Conservation (phyloP, 2,113 vertebrate genomes). For the Callorhinus ursinus region DNA sequence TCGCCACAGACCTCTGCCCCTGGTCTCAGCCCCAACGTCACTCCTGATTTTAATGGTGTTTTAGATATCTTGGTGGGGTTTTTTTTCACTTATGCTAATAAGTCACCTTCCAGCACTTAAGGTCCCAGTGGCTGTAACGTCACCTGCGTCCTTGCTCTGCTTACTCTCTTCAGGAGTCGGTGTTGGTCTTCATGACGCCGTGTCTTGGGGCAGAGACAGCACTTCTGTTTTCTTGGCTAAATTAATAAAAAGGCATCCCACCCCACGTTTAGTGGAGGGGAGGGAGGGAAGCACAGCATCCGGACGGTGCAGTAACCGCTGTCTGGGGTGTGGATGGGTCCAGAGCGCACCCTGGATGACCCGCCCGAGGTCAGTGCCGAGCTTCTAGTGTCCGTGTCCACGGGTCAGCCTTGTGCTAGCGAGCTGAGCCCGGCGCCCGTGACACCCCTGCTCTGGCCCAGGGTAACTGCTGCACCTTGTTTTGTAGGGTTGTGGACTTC, state of each 20-base stretch:
- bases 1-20: not conserved
- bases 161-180: not conserved
- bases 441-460: not conserved
- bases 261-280: not conserved
- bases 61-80: fast-evolving
- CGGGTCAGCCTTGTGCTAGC: fast-evolving
- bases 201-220: fast-evolving
- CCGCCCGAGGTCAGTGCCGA: no score
- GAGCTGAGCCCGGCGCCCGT: not conserved
- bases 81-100: not conserved
- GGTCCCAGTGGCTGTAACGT: fast-evolving
- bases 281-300: no score
- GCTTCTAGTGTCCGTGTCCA: fast-evolving
- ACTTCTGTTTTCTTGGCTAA: fast-evolving
- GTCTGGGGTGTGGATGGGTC: not conserved
- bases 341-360: fast-evolving
- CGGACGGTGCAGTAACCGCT: fast-evolving
- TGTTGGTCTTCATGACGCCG: not conserved
- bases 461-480: not conserved
- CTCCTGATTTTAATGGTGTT: fast-evolving
- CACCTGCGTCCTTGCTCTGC: not conserved
- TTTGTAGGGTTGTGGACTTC: slow-evolving; percentile 90
- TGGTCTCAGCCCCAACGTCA: not conserved
- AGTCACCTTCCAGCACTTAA: fast-evolving
- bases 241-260: fast-evolving